These are phyloP conservation scores for Cyclargus thomasi DNA, from an alignment of 1,140 invertebrate species.

Conservation along the genomic window DNA sequence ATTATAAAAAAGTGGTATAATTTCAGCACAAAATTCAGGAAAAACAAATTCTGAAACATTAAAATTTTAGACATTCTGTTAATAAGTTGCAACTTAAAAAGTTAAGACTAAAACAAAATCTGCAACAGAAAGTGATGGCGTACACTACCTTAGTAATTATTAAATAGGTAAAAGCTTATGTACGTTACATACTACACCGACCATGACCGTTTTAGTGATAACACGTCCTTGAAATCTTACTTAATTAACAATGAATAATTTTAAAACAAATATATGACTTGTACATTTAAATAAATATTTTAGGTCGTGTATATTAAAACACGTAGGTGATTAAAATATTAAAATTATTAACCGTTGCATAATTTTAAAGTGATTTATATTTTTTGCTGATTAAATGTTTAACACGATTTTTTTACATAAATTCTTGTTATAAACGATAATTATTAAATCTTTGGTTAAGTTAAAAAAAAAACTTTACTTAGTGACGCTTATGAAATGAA, in stretches of 20 bases:
- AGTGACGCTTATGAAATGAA: not conserved
- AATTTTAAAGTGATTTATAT: not conserved
- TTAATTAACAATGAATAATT: not conserved
- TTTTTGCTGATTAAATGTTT: not conserved
- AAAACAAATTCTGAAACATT: too few species aligned
- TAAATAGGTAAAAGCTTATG: not conserved
- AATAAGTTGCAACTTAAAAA: not conserved
- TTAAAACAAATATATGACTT: not conserved
- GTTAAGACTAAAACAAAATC: not conserved
- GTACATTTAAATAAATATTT: not conserved
- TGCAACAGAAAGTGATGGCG: too few species aligned
- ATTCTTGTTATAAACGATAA: not conserved
- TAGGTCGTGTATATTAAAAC: not conserved
- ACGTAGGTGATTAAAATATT: not conserved
- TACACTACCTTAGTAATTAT: not conserved
- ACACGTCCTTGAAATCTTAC: not conserved
- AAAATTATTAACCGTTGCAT: constrained; percentile 2
- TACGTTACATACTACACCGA: not conserved
- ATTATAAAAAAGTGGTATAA: too few species aligned
- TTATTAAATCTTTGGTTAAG: not conserved
- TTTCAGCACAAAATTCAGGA: too few species aligned
- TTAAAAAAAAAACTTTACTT: not conserved
- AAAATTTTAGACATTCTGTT: too few species aligned
- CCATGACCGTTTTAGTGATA: not conserved
- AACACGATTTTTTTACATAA: not conserved